Evolutionary conservation across 2,797 vertebrate genomes (phyloP).

Genomic region (Pachyuromys duprasi): DNA sequence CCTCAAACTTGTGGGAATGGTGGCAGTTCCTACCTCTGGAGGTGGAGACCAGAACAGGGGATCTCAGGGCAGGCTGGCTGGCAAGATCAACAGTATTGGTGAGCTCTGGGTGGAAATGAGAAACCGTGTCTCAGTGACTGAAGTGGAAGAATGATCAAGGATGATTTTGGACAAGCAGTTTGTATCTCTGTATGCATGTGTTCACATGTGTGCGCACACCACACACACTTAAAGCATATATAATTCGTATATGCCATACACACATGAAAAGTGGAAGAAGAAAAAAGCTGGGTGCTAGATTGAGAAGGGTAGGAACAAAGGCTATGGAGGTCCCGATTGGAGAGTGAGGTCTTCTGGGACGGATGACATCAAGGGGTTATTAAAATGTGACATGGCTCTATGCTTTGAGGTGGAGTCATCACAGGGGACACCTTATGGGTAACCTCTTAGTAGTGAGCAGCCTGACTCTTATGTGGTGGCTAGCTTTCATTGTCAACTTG

Average conservation of each 20-base stretch:
- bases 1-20: neutral
- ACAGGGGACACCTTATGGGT: neutral
- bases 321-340: rapidly evolving
- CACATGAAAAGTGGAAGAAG: neutral
- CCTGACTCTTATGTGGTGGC: neutral
- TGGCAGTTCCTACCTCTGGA: neutral
- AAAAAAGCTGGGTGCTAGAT: neutral
- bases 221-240: neutral
- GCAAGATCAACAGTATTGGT: too few relatives aligned
- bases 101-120: neutral
- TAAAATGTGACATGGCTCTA: neutral
- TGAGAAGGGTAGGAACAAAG: neutral
- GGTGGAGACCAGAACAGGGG: neutral
- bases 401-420: neutral
- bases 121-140: neutral
- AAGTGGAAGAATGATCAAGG: neutral
- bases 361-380: neutral
- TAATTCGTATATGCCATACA: neutral
- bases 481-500: neutral
- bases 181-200: neutral
- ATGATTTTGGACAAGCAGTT: neutral
- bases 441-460: neutral
- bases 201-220: neutral
- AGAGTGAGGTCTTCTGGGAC: neutral
- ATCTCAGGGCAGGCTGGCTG: neutral